Percentiles rank a stretch among this genome's conserved stretches.
phyloP scores from a whole-genome alignment of 2,888 invertebrate genomes.

The Julus scandinavius region DNA sequence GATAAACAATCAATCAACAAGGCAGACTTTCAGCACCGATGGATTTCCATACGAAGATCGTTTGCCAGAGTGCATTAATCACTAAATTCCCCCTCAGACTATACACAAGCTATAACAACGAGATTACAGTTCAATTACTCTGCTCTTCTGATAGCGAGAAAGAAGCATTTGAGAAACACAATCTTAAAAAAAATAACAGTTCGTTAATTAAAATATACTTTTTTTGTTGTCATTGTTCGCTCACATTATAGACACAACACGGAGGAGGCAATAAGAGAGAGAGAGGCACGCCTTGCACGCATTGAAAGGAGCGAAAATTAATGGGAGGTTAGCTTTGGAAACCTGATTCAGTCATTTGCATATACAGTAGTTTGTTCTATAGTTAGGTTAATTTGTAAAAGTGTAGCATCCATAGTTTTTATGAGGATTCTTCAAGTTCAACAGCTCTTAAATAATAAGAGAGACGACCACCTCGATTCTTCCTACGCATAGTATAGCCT shows the following conservation, averaged over 20 bases:
- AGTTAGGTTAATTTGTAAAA: conserved; percentile 37
- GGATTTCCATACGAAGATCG: conserved; percentile 25
- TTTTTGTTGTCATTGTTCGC: conserved; percentile 25
- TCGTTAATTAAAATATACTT: conserved; percentile 33
- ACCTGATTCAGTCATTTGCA: conserved; percentile 22
- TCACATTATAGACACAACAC: conserved; percentile 12
- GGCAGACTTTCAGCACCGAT: neutral
- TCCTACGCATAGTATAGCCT: neutral
- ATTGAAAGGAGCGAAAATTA: neutral
- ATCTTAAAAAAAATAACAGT: neutral
- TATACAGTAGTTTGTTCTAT: conserved; percentile 31
- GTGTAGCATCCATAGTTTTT: neutral
- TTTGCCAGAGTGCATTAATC: conserved; percentile 34
- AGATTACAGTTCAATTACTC: conserved; percentile 42
- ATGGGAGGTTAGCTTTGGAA: conserved; percentile 10
- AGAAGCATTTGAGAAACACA: neutral
- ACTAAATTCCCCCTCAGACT: conserved; percentile 4
- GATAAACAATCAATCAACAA: conserved; percentile 36
- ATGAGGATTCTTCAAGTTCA: conserved; percentile 34
- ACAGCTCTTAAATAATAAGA: conserved; percentile 39
- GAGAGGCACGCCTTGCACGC: conserved; percentile 11
- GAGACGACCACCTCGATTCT: conserved; percentile 15
- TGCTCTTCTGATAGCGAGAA: conserved; percentile 15
- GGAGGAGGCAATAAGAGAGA: neutral
- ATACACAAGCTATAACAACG: conserved; percentile 34